A percentile compares a stretch with the other conserved stretches of the same genome.
Evolutionary conservation across 2,888 invertebrate genomes (phyloP).

Genomic region (Acanthosepion lycidas): DNA sequence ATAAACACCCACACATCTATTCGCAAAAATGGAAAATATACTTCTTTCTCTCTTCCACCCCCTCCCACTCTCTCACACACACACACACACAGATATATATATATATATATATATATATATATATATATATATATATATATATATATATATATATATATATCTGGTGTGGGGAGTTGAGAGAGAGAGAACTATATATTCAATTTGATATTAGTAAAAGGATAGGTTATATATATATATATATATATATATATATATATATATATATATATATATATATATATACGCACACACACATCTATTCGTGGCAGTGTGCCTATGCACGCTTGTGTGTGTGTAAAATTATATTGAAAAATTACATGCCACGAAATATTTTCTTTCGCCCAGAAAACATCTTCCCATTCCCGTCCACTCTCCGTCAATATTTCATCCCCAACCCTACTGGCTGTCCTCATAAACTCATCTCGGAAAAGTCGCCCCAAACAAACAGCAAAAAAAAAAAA

Average conservation of each 20-base stretch:
- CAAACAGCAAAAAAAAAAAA: too few relatives aligned
- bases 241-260: neutral
- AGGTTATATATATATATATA: neutral
- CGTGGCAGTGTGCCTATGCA: too few relatives aligned
- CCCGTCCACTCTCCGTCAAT: neutral
- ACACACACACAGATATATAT: too few relatives aligned
- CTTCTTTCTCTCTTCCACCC: too few relatives aligned
- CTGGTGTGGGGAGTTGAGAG: too few relatives aligned
- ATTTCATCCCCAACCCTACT: neutral
- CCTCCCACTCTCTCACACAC: too few relatives aligned
- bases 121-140: conserved; percentile 36
- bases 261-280: too few relatives aligned
- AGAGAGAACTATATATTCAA: too few relatives aligned
- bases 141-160: conserved; percentile 40
- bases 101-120: conserved; percentile 38
- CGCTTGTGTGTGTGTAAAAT: neutral
- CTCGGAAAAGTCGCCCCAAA: too few relatives aligned
- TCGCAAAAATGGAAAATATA: too few relatives aligned
- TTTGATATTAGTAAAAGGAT: too few relatives aligned
- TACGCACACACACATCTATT: too few relatives aligned
- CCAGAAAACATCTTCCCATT: neutral
- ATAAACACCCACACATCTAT: neutral
- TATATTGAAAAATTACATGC: neutral
- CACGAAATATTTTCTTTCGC: neutral
- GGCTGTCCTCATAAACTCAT: neutral